Evolutionary conservation across 2,888 invertebrate genomes (phyloP), one percentile per base, ranked within the genome.

Genomic region (Boloria selene): DNA sequence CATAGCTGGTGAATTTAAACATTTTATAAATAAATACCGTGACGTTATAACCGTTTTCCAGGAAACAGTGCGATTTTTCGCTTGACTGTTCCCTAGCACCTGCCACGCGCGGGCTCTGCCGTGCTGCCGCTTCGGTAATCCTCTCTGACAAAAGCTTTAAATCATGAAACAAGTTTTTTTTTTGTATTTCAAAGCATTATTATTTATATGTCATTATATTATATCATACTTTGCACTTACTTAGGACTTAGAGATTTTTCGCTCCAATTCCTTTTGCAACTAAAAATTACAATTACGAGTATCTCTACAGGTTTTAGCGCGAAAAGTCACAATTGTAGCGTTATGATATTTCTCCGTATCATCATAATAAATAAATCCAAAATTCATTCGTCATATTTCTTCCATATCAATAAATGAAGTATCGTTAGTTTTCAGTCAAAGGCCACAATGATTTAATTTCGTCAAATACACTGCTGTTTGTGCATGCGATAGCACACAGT

Each of bases 361-460:
- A 17, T 14, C 14, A 55, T 13, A 49, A 45, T 22, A 47, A 49
- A 26, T 17, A 14, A 22, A 6, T 49, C 47, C 16, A 6, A 13
- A 22, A 16, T 16, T 47, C 31, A 31, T 47, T 13, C 31, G 10
- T 31, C 45, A 47, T 45, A 31, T 47, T 26, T 13, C 22, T 2
- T 22, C 26, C 6, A 49, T 58, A 31, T 49, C 47, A 49, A 58
- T 31, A 16, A 58, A 3, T 38, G 10, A 38, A 26, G 56, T 63
- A 64, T 60, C 58, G 54, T 14, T 50, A 42, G 54, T 50, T 54
- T 22, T 26, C 75, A 75, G 75, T 79, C 77, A 82, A 81, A 80
- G 82, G 78, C 79, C 75, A 80, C 86, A 81, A 81, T 88, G 82
- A 87, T 87, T 87, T 75, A 86, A 87, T 88, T 80, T 81, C 77